Conservation (phyloP, 2,113 vertebrate species). For the Hoplias malabaricus region DNA sequence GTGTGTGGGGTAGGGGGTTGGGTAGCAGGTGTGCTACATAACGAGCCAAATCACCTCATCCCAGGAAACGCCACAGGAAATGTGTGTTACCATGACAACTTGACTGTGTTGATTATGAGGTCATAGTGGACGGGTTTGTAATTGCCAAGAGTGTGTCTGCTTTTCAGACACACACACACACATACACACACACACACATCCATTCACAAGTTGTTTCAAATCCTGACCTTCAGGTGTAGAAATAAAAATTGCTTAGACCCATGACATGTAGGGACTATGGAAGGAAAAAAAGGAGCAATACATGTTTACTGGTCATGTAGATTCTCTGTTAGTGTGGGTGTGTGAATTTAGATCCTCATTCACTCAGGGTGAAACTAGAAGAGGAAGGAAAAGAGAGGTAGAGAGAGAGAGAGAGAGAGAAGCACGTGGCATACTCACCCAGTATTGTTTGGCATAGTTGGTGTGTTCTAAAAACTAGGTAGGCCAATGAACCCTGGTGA, state of each 20-base stretch:
- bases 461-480: background rate
- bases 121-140: conserved; percentile 26
- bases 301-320: background rate
- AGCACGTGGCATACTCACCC: background rate
- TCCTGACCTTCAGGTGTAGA: background rate
- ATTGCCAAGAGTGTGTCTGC: conserved; percentile 23
- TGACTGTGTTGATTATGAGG: conserved; percentile 39
- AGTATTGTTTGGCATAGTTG: background rate
- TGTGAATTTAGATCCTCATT: background rate
- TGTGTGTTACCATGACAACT: conserved; percentile 23
- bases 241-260: background rate
- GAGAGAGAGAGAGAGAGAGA: background rate
- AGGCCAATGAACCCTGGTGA: background rate
- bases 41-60: conserved; percentile 39
- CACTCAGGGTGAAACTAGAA: no score
- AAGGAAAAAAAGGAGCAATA: background rate
- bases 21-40: conserved; percentile 33
- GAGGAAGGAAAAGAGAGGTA: background rate
- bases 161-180: conserved; percentile 13
- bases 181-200: background rate
- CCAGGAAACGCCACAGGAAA: conserved; percentile 35
- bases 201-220: background rate
- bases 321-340: background rate
- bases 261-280: background rate
- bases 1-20: background rate